Evolutionary conservation across 2,888 invertebrate species (phyloP), one percentile per base, ranked within the genome.

Genomic region (Noctua janthe): DNA sequence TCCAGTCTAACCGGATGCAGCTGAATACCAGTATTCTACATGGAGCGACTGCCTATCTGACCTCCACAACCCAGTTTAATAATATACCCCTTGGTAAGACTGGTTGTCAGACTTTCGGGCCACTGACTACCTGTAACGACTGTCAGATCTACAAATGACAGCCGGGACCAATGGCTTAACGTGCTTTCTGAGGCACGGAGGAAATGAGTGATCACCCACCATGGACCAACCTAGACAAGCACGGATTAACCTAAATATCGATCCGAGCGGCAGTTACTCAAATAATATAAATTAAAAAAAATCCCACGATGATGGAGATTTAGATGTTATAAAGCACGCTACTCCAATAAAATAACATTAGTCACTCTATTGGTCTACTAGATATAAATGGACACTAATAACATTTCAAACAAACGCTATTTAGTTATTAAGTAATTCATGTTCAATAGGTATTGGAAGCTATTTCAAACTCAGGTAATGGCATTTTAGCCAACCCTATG

Each of bases 371-470:
- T 66, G 5, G 20, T 39, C 15, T 29, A 43, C 15, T 62, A 11
- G 39, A 11, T 23, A 15, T 29, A 64, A 39, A 49, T 64, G 64
- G 71, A 20, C 64, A 64, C 6, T 29, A 66, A 71, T 71, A 51
- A 51, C 29, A 71, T 51, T 75, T 11, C 23, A 29, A 77, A 70
- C 62, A 62, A 75, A 70, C 43, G 29, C 17, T 17, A 80, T 39
- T 67, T 23, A 71, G 29, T 80, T 78, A 67, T 23, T 47, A 71
- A 59, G 71, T 67, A 71, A 81, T 71, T 74, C 35, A n/a, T 13
- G 20, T 79, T 72, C 20, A 43, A 35, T 67, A 67, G 1, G 17
- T 20, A 29, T 59, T 54, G 29, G 39, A 79, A 73, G 7, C 10
- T 67, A 49, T 74, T 81, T 49, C 56, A 15, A 74, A 74, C 47